These are phyloP conservation scores for Pteronotus mesoamericanus DNA, from an alignment of 2,797 vertebrate genomes.

Conservation along the genomic window DNA sequence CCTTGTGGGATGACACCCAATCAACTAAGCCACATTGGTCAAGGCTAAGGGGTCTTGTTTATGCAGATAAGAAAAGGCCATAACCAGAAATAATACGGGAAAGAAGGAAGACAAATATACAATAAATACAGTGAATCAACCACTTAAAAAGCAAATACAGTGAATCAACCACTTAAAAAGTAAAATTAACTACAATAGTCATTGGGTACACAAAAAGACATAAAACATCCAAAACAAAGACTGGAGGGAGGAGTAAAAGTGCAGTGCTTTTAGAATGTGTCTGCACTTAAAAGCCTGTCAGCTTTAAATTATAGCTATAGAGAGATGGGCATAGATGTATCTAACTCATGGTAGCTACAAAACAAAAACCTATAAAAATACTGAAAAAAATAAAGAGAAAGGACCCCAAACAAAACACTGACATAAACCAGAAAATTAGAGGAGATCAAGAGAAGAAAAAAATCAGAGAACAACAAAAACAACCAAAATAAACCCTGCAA, in stretches of 20 bases:
- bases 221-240: neutral
- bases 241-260: neutral
- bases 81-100: neutral
- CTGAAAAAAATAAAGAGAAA: neutral
- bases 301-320: neutral
- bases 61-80: neutral
- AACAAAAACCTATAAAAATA: neutral
- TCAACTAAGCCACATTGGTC: neutral
- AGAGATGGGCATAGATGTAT: neutral
- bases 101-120: neutral
- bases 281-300: neutral
- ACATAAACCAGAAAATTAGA: neutral
- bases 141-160: neutral
- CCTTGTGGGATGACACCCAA: neutral
- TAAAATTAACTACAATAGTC: neutral
- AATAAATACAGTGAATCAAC: neutral
- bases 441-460: neutral
- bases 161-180: neutral
- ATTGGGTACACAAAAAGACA: neutral
- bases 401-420: neutral
- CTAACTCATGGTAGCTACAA: neutral
- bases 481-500: neutral
- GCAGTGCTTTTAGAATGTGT: neutral
- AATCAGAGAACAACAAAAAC: neutral
- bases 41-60: neutral